Base-by-base conservation (phyloP, 2,113 vertebrate species). In the Mustela nigripes region DNA sequence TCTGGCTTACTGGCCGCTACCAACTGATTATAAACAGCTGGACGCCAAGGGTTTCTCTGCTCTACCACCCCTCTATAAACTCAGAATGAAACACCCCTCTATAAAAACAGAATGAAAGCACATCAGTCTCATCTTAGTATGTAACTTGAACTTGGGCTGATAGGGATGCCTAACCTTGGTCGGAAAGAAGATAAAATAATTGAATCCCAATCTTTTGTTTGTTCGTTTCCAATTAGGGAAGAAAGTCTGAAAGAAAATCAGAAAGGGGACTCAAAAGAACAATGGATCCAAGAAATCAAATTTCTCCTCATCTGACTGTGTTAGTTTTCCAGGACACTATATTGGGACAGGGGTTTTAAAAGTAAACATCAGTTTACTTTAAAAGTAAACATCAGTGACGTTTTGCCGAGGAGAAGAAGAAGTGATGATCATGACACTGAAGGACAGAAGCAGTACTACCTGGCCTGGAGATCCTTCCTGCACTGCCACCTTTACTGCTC, bases 401-500 rank as follows among this genome's bases (percentile, higher is more conserved):
- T 69, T 93, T 21, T 88, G 31, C 9, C 81, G 36, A 79, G 81
- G 56, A 58, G 2, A 89, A 79, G 28, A 94, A 65, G 50, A 89
- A 83, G 62, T 42, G 39, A 74, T 53, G 0, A 16, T 22, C 11
- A 10, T 78, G 60, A 48, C 9, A 73, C 1, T 1, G 26, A 93
- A 56, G 36, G 36, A 97, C n/a, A 98, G 84, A 89, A 71, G 33
- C 50, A n/a, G 22, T 7, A 28, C 7, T 98, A 99, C 99, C 99
- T 98, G 99, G 99, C 97, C 99, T 99, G 82, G 99, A 98, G 0
- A 99, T 98, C 96, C 99, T 99, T 99, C 99, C 98, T 98, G 99
- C 98, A 74, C 99, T 96, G 98, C 99, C 98, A 94, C 99, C 99
- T 98, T 99, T 99, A 99, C 98, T 98, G 89, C 99, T 99, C 50